Base-by-base conservation (phyloP, 2,113 vertebrate species). In the Hiodon tergisus region DNA sequence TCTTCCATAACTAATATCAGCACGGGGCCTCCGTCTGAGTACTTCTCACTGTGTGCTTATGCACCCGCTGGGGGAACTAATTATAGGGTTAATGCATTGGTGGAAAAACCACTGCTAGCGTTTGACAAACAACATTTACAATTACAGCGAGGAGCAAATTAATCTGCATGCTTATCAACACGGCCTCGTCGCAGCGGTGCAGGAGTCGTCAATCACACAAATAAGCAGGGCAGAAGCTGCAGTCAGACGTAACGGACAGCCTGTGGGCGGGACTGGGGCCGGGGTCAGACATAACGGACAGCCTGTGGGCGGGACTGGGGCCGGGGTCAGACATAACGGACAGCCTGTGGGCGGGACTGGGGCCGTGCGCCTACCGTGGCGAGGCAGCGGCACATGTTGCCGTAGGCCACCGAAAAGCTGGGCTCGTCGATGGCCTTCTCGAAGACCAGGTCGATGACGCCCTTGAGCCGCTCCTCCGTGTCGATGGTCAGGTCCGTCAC, bases 391-490 rank as follows among this genome's bases (percentile, higher is more conserved):
- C 97, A 99, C 97, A 99, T 99, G 89, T 99, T 95, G 83, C 94
- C 96, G 1, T 99, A 99, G 0, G 97, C 96, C 85, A 97, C 95
- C 0, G 96, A 98, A 86, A 99, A 99, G 88, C 95, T 93, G 77
- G 97, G 97, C 79, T 99, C 97, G 3, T 98, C 95, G 0, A 99
- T 94, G 76, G 97, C 97, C 87, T 99, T 99, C 91, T 99, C 97
- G 0, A 99, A 99, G 73, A 99, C 96, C 82, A 99, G 91, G 90
- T 99, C 96, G 0, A 99, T 99, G 88, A 99, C 95, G 13, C 97
- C 97, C 83, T 99, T 99, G 67, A 99, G 92, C 62, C 97, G 85
- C 89, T 99, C 96, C 75, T 98, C 96, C 0, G 96, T 99, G 85
- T 99, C 95, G 76, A 99, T 95, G 0, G 96, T 97, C 81, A 99